Conservation (phyloP, 1,140 invertebrate genomes). For the Lasioglossum baleicum region DNA sequence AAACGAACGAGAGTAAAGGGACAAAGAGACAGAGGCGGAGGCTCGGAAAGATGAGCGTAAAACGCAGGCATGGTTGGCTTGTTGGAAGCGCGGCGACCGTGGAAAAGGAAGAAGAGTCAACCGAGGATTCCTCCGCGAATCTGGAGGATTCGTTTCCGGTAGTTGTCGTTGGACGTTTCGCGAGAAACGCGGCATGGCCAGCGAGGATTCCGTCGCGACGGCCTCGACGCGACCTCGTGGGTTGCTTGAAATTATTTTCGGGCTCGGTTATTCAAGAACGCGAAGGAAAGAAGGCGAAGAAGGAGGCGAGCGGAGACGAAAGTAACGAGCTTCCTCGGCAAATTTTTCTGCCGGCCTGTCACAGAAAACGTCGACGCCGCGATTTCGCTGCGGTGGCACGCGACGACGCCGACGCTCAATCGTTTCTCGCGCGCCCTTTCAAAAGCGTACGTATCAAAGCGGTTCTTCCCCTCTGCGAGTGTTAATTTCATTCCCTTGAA, state of each 20-base stretch:
- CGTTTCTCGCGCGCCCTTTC: no score
- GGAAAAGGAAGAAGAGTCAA: conserved; percentile 8
- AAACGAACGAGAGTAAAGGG: background rate
- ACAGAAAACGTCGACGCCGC: conserved; percentile 30
- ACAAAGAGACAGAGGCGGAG: background rate
- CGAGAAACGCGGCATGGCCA: conserved; percentile 32
- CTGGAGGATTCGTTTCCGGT: conserved; percentile 49
- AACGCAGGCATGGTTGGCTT: background rate
- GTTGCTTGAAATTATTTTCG: no score
- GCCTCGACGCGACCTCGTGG: no score
- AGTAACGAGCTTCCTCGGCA: conserved; percentile 52
- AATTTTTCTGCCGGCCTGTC: conserved; percentile 49
- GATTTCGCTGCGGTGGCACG: no score
- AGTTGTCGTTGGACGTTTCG: conserved; percentile 56
- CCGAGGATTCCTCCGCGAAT: conserved; percentile 37
- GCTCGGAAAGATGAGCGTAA: no score
- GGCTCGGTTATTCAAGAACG: conserved; percentile 9
- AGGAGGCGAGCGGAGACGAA: conserved; percentile 35
- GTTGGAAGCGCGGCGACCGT: background rate
- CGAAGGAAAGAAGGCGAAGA: conserved; percentile 21
- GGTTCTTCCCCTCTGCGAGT: no score
- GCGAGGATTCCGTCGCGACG: no score
- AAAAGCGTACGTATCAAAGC: no score
- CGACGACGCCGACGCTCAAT: no score
- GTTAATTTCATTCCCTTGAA: no score